phyloP scores from a whole-genome alignment of 2,888 invertebrate genomes.

The Catocala sponsa region DNA sequence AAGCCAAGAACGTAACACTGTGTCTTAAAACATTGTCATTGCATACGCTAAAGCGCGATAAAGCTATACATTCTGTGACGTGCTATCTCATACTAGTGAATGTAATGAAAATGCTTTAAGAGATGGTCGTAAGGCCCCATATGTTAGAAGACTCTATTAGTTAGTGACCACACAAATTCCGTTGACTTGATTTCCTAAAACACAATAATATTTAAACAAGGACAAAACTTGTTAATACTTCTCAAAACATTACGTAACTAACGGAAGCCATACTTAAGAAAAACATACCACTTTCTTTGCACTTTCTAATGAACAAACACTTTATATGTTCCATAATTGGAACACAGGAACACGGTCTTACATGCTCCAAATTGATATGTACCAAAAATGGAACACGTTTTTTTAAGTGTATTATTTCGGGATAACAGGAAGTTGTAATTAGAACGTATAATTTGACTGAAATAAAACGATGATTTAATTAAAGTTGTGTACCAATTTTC shows the following conservation, averaged over 20 bases:
- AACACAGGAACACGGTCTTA: slow-evolving; percentile 15
- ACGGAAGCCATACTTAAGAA: slow-evolving; percentile 28
- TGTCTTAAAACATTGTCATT: too few relatives aligned
- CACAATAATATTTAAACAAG: slow-evolving; percentile 33
- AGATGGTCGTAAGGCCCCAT: too few relatives aligned
- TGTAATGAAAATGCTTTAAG: too few relatives aligned
- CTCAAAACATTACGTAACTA: slow-evolving; percentile 11
- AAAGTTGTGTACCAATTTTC: slow-evolving; percentile 27
- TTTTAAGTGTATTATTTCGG: slow-evolving; percentile 14
- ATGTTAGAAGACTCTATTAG: too few relatives aligned
- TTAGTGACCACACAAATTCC: too few relatives aligned
- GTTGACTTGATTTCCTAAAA: neutral
- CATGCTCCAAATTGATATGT: slow-evolving; percentile 31
- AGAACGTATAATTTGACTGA: slow-evolving; percentile 40
- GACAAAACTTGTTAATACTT: slow-evolving; percentile 3
- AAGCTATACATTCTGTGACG: too few relatives aligned
- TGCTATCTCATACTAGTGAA: too few relatives aligned
- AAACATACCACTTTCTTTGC: slow-evolving; percentile 25
- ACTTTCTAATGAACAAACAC: slow-evolving; percentile 46
- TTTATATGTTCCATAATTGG: slow-evolving; percentile 35
- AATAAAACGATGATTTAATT: slow-evolving; percentile 33
- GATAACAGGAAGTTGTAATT: slow-evolving; percentile 29
- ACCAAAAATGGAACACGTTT: slow-evolving; percentile 30
- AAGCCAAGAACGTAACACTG: too few relatives aligned
- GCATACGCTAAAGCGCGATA: too few relatives aligned